Base-by-base conservation (phyloP, 1,140 invertebrate species). In the Himalopsyche phryganea region DNA sequence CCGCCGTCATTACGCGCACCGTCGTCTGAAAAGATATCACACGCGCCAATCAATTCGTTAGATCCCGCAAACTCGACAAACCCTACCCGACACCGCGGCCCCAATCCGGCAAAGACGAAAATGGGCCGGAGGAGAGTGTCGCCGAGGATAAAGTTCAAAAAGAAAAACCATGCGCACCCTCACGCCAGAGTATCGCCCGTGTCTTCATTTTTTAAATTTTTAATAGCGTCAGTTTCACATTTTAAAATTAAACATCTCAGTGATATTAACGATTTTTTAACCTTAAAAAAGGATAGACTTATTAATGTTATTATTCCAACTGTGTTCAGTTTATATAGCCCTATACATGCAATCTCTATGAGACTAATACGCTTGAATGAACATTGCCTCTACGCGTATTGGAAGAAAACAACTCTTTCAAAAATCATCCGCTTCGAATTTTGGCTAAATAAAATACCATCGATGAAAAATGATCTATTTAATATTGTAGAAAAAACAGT, bases 121-220 rank as follows among this genome's bases (percentile, higher is more conserved):
- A 54, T 45, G 23, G 49, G 35, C 13, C 53, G 38, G 44, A 54
- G 53, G 47, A 57, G 35, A 38, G 38, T 40, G 13, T 58, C 52
- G 13, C 61, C 61, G 3, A 40, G 61, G 1, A 63, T 63, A 38
- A 63, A 63, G 17, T 63, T 63, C 51, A 63, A 63, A 63, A 49
- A 38, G 35, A 63, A 62, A 55, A 9, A 18, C 7, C n/a, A 1
- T 32, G 10, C 13, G 13, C 14, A 35, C 15, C 18, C n/a, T 5
- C 11, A 40, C 38, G 3, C 3, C 5, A 9, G 14, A 13, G 40
- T 5, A 33, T 13, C 42, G 23, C 13, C 6, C 28, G 51, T 54
- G 51, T 46, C 51, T 54, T 54, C 42, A 45, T 19, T 46, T 35
- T 1, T 54, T 17, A 46, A 13, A 35, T 19, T 46, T 46, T 5